Evolutionary conservation across 2,888 invertebrate species (phyloP).

Genomic region (Trachelus tabidus): DNA sequence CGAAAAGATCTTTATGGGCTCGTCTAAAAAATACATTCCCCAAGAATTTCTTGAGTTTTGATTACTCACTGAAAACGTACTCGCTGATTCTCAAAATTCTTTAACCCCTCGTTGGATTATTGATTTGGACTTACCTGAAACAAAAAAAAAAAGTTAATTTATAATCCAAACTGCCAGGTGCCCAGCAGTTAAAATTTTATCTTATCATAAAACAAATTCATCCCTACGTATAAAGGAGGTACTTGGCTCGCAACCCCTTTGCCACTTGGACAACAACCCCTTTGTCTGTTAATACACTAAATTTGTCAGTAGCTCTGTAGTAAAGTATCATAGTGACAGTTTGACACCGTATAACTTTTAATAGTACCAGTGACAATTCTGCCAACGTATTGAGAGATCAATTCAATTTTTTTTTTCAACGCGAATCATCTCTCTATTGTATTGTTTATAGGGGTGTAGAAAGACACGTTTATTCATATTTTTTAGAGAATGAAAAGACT

Average conservation of each 20-base stretch:
- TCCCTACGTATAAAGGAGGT: not conserved
- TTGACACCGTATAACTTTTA: not conserved
- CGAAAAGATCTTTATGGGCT: not conserved
- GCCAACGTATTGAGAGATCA: not conserved
- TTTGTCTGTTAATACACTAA: constrained; percentile 44
- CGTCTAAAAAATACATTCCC: not conserved
- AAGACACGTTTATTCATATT: not conserved
- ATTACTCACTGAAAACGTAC: not conserved
- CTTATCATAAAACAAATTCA: not conserved
- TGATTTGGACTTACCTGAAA: constrained; percentile 28
- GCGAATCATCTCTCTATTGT: not conserved
- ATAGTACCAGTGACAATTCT: not conserved
- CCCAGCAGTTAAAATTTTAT: not conserved
- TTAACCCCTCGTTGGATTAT: not conserved
- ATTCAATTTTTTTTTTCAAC: not conserved
- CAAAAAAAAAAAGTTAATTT: constrained; percentile 13
- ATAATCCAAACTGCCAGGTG: not conserved
- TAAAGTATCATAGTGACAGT: not conserved
- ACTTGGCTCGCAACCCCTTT: not conserved
- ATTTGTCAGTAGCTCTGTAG: constrained; percentile 44
- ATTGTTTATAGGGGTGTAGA: not conserved
- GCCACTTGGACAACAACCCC: constrained; percentile 11
- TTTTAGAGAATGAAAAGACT: not conserved
- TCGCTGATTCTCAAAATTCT: not conserved
- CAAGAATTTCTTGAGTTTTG: not conserved